Conservation (phyloP, 2,113 vertebrate species). For the Holacanthus passer region DNA sequence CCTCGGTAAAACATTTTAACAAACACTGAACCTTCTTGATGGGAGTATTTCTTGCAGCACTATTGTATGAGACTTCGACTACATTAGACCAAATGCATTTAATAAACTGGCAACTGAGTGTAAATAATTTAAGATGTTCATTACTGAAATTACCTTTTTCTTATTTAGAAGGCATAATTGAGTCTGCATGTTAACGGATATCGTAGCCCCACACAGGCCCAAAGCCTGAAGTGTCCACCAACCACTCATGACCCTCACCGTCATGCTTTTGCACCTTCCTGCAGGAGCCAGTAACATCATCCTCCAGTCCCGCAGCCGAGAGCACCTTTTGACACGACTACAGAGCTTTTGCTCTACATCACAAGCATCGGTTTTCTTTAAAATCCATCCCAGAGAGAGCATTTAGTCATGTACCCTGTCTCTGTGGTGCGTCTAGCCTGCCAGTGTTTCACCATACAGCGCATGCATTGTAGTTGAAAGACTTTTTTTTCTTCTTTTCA, state of each 20-base stretch:
- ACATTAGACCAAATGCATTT: too few relatives aligned
- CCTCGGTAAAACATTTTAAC: too few relatives aligned
- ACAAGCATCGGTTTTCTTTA: background rate
- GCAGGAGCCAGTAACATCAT: constrained; percentile 4
- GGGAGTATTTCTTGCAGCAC: too few relatives aligned
- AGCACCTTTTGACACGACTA: background rate
- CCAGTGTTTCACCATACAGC: background rate
- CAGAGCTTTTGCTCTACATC: constrained; percentile 11
- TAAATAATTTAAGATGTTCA: too few relatives aligned
- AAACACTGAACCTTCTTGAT: too few relatives aligned
- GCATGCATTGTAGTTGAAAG: background rate
- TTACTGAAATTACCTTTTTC: too few relatives aligned
- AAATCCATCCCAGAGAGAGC: background rate
- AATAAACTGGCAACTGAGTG: too few relatives aligned
- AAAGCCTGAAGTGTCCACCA: constrained; percentile 25
- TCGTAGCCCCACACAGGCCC: too few relatives aligned
- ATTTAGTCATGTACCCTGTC: background rate
- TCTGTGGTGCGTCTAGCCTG: background rate
- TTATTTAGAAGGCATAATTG: too few relatives aligned
- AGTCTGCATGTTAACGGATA: too few relatives aligned
- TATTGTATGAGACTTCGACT: too few relatives aligned
- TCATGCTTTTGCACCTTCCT: background rate
- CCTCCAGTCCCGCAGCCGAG: constrained; percentile 19
- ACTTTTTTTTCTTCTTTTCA: background rate
- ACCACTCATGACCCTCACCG: constrained; percentile 14